These are phyloP conservation scores for Penelope pileata DNA, from an alignment of 2,113 vertebrate genomes.

Conservation along the genomic window DNA sequence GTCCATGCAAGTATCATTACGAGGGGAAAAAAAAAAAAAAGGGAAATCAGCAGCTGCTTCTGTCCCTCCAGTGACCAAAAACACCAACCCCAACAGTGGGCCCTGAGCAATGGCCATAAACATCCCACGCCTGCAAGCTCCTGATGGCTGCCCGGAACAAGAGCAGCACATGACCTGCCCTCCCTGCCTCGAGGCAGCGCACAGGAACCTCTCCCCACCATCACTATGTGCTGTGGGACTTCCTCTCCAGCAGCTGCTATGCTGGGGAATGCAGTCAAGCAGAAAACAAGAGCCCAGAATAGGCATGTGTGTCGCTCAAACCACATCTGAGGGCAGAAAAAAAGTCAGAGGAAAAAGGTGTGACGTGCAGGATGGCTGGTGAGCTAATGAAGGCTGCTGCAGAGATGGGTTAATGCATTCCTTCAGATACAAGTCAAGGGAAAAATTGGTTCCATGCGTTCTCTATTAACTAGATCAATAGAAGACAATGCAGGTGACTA, in stretches of 20 bases:
- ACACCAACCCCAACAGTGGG: neutral
- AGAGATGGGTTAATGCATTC: rapidly evolving
- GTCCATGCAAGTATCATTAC: neutral
- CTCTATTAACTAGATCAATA: rapidly evolving
- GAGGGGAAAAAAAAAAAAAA: neutral
- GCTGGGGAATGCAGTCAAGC: neutral
- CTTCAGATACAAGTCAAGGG: neutral
- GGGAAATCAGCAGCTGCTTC: neutral
- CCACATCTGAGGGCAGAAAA: neutral
- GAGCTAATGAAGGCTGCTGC: neutral
- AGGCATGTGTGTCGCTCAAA: neutral
- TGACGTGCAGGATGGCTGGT: rapidly evolving
- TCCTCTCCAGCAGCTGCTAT: neutral
- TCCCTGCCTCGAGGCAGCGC: neutral
- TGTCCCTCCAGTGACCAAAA: neutral
- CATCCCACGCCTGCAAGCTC: rapidly evolving
- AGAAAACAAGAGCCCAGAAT: neutral
- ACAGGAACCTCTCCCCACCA: neutral
- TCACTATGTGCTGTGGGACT: rapidly evolving
- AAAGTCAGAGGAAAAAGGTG: neutral
- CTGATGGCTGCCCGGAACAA: rapidly evolving
- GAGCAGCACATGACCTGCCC: neutral
- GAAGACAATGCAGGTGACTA: neutral
- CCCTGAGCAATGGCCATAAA: neutral
- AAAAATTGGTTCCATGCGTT: rapidly evolving